Evolutionary conservation across 1,140 invertebrate species (phyloP).

Genomic region (Capitella teleta): DNA sequence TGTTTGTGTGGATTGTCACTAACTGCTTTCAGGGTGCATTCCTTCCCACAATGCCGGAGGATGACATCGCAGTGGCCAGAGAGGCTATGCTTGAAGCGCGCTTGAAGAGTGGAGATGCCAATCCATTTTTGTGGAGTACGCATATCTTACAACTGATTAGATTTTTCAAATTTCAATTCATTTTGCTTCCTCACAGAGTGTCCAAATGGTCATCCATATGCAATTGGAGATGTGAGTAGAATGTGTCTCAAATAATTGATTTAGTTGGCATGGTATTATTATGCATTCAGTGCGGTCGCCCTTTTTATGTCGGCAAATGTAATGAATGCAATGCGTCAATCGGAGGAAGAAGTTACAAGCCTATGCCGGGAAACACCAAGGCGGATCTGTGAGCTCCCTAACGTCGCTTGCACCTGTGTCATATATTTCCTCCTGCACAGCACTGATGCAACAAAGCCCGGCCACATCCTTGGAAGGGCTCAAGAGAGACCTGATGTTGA

Average conservation of each 20-base stretch:
- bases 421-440: too few species aligned
- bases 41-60: conserved; percentile 17
- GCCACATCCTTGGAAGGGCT: too few species aligned
- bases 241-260: conserved; percentile 1
- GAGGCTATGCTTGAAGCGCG: conserved; percentile 18
- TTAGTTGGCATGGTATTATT: neutral
- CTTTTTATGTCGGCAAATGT: conserved; percentile 16
- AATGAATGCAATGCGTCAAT: conserved; percentile 22
- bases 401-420: too few species aligned
- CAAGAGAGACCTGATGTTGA: too few species aligned
- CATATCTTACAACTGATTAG: too few species aligned
- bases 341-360: conserved; percentile 19
- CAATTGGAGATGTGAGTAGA: conserved; percentile 31
- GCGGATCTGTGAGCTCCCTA: too few species aligned
- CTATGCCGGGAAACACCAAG: conserved; percentile 15
- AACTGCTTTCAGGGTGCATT: conserved; percentile 16
- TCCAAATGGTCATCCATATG: conserved; percentile 32
- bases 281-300: conserved; percentile 23
- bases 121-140: conserved; percentile 19
- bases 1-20: conserved; percentile 24
- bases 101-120: conserved; percentile 11
- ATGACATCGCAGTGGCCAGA: conserved; percentile 14
- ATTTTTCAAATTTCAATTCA: too few species aligned
- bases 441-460: too few species aligned
- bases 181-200: conserved; percentile 30